Base-by-base conservation (phyloP, 2,113 vertebrate species). In the Nasalis larvatus region DNA sequence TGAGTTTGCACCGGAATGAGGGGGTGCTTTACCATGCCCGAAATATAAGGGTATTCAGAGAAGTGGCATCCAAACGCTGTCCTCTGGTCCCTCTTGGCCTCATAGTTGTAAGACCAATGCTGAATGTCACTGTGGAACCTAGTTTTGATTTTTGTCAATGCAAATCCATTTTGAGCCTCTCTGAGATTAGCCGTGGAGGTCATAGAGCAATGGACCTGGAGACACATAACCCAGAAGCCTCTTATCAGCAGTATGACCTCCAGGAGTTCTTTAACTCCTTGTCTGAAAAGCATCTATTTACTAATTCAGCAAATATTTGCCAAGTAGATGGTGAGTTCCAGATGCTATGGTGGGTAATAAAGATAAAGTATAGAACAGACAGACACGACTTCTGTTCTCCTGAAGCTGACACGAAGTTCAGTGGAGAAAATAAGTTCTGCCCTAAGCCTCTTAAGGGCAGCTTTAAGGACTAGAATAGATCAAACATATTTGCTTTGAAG, bases 1-100 rank as follows among this genome's bases (percentile, higher is more conserved):
- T 2, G 0, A 4, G 21, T 35, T n/a, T 37, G 47, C 58, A 0
- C 0, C 21, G 40, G 37, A 32, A 71, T 11, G 3, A 14, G n/a
- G 56, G 4, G 32, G 47, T 30, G 42, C 68, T 8, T 42, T 45
- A 16, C 60, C 56, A 66, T 18, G 2, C 49, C 69, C n/a, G 52
- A 35, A 76, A 76, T 8, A 6, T 4, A 32, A 32, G 11, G 10
- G 27, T 5, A 17, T 20, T 40, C 11, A 52, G 49, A 86, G 25
- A 69, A 18, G 0, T 8, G 1, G 30, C 52, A 32, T 27, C 32
- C 23, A 4, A 17, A 20, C 40, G 37, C n/a, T 80, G 16, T 9
- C 18, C n/a, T 32, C 49, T n/a, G 37, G 7, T 23, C 17, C 8
- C 1, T 82, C 35, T 12, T 2, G 40, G 37, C 37, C 18, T 40